Conservation (phyloP, 2,113 vertebrate species). For the Poeciliopsis prolifica region DNA sequence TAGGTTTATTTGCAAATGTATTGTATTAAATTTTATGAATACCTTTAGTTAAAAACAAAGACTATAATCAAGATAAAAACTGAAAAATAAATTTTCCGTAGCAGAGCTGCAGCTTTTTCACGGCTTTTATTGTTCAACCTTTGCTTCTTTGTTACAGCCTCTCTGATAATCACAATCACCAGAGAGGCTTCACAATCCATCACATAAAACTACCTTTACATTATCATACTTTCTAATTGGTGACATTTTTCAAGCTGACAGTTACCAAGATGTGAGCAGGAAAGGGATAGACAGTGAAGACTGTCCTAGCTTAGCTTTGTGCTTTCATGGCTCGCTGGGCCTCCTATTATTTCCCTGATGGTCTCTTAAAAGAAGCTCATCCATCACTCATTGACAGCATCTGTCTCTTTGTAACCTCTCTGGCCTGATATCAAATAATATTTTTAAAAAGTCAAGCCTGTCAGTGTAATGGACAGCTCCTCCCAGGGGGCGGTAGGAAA, state of each 20-base stretch:
- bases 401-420: conserved; percentile 64
- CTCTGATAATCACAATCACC: conserved; percentile 26
- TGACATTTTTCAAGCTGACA: conserved; percentile 64
- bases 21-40: too few species aligned
- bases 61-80: too few species aligned
- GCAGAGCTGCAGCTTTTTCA: too few species aligned
- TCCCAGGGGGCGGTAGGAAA: conserved; percentile 54
- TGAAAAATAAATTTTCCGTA: too few species aligned
- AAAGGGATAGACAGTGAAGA: conserved; percentile 20
- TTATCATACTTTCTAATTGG: conserved; percentile 56
- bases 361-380: conserved; percentile 66
- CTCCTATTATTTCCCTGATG: conserved; percentile 62
- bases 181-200: conserved; percentile 16
- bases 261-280: conserved; percentile 40
- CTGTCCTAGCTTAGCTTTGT: conserved; percentile 32
- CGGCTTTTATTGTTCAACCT: too few species aligned
- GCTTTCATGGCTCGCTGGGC: conserved; percentile 48
- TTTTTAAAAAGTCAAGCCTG: conserved; percentile 58
- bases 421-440: conserved; percentile 67
- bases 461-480: conserved; percentile 70
- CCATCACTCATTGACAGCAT: conserved; percentile 68
- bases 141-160: conserved; percentile 5
- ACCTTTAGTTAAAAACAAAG: too few species aligned
- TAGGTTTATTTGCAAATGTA: too few species aligned
- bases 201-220: conserved; percentile 54